Evolutionary conservation across 2,797 vertebrate species (phyloP), one percentile per base, ranked within the genome.

Genomic region (Psittacula derbiana): DNA sequence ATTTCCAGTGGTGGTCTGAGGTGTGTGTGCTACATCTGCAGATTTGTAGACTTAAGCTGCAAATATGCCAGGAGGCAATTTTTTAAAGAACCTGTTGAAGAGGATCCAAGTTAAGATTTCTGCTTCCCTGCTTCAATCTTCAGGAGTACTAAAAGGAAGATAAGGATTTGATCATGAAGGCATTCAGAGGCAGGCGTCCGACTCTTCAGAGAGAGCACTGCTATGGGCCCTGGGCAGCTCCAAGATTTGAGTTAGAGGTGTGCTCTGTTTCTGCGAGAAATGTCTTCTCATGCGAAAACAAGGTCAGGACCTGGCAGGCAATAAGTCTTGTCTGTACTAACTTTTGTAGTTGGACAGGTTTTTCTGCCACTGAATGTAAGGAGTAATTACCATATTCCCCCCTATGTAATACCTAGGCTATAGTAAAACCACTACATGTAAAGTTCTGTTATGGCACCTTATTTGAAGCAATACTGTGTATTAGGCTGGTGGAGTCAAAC

Each of bases 321-420:
- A 1, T 61, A 60, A 83, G 23, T 78, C 55, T 70, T 72, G 76
- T 66, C 86, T 80, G 38, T 60, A 93, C 93, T 93, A 94, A 94
- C 87, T 88, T 93, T 92, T 78, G 90, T 75, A 83, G 87, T 52
- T 88, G 85, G 92, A 89, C 82, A 92, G 85, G 92, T 95, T 97
- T 96, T 94, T 93, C 89, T 91, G 87, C 78, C n/a, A 14, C 30
- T 78, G 79, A 61, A 46, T 50, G 27, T 69, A 85, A 80, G 49
- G 72, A 76, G 52, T 31, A 70, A 23, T 80, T 53, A 62, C 52
- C 85, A 41, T 60, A 55, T 43, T 10, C 7, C 16, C 4, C 28
- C n/a, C 25, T 23, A 4, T 36, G n/a, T 69, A 60, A 46, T 81
- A 50, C 19, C 18, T 47, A 47, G 53, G 40, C 14, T 47, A 14